Conservation (phyloP, 1,140 invertebrate species). For the Telenomus remus region DNA sequence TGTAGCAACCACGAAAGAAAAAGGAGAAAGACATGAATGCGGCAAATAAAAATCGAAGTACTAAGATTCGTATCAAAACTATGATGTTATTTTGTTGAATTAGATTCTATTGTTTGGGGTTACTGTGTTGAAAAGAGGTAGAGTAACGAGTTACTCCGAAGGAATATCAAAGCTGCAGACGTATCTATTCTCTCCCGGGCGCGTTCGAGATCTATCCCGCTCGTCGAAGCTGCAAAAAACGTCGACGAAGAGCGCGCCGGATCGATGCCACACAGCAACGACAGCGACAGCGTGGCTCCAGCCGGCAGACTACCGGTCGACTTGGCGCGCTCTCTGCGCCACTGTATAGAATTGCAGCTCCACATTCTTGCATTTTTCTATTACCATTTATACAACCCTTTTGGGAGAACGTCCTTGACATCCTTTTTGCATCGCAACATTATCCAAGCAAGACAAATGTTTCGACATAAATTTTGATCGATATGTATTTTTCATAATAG, state of each 20-base stretch:
- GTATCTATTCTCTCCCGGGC: slow-evolving; percentile 45
- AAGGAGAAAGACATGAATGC: slow-evolving; percentile 22
- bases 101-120: slow-evolving; percentile 57
- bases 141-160: slow-evolving; percentile 50
- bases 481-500: slow-evolving; percentile 13
- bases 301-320: slow-evolving; percentile 65
- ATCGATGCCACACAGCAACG: slow-evolving; percentile 65
- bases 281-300: slow-evolving; percentile 70
- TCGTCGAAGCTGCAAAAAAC: slow-evolving; percentile 62
- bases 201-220: slow-evolving; percentile 47
- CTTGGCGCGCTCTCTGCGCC: slow-evolving; percentile 47
- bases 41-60: slow-evolving; percentile 33
- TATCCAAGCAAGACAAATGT: slow-evolving; percentile 13
- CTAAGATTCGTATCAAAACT: slow-evolving; percentile 37
- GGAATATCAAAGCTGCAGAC: slow-evolving; percentile 51
- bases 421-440: slow-evolving; percentile 29
- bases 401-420: slow-evolving; percentile 47
- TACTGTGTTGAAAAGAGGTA: slow-evolving; percentile 43
- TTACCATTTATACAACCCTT: slow-evolving; percentile 57
- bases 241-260: slow-evolving; percentile 60
- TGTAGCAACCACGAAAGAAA: slow-evolving; percentile 1
- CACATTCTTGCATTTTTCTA: slow-evolving; percentile 52
- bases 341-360: slow-evolving; percentile 19
- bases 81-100: slow-evolving; percentile 57
- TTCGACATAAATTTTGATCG: slow-evolving; percentile 1